These are phyloP conservation scores for Butorides virescens DNA, from an alignment of 2,113 vertebrate genomes.

Conservation along the genomic window DNA sequence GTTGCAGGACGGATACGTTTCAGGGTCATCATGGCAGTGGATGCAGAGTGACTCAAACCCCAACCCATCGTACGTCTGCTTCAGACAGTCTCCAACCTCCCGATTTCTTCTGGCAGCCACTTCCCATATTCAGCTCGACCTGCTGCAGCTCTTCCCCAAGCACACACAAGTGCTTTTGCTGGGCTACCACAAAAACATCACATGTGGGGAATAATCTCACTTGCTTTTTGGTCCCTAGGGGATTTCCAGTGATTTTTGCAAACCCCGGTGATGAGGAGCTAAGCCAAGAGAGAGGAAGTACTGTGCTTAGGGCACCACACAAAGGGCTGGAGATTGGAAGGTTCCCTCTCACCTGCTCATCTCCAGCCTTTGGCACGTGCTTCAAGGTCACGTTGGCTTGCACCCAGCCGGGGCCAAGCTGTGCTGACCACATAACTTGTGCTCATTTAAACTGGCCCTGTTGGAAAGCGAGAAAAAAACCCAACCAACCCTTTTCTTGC, in stretches of 20 bases:
- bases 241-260: neutral
- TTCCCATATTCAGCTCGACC: neutral
- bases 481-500: neutral
- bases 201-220: neutral
- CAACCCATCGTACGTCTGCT: neutral
- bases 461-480: neutral
- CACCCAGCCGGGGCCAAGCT: neutral
- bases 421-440: neutral
- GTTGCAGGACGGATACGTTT: neutral
- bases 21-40: neutral
- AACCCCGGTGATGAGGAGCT: too few relatives aligned
- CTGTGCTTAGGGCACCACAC: neutral
- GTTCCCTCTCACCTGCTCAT: neutral
- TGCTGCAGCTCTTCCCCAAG: neutral
- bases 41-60: neutral
- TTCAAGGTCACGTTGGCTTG: neutral
- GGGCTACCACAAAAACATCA: neutral
- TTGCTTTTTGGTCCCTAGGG: neutral
- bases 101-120: neutral
- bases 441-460: neutral
- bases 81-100: neutral
- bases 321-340: neutral
- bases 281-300: neutral
- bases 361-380: neutral
- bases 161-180: neutral